phyloP scores from a whole-genome alignment of 1,140 invertebrate species.

The Batillaria attramentaria region DNA sequence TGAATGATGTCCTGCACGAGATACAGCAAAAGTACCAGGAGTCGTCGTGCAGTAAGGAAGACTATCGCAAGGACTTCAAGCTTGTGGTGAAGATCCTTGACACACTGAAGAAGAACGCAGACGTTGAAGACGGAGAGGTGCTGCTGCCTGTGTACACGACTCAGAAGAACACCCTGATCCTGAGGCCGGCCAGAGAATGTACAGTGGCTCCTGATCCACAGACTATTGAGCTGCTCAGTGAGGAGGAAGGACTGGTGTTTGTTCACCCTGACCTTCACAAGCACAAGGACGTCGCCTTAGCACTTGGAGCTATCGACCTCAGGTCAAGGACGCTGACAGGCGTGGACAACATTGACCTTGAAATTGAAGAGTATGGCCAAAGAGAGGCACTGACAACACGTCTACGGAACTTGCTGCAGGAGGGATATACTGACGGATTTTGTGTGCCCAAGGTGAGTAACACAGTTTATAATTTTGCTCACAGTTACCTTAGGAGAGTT shows the following conservation, averaged over 20 bases:
- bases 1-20: slow-evolving; percentile 26
- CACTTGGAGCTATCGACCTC: slow-evolving; percentile 55
- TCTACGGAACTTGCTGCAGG: slow-evolving; percentile 48
- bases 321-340: slow-evolving; percentile 43
- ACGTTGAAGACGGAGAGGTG: slow-evolving; percentile 1
- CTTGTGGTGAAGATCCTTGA: slow-evolving; percentile 21
- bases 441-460: slow-evolving; percentile 57
- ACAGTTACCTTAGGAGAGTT: too few species aligned
- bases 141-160: slow-evolving; percentile 38
- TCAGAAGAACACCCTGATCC: slow-evolving; percentile 23
- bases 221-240: slow-evolving; percentile 19
- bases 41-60: neutral
- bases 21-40: slow-evolving; percentile 28
- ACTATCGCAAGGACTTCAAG: slow-evolving; percentile 3
- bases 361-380: slow-evolving; percentile 51
- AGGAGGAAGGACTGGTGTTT: slow-evolving; percentile 48
- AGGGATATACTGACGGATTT: slow-evolving; percentile 57
- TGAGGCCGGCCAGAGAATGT: slow-evolving; percentile 43
- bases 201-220: slow-evolving; percentile 21
- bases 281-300: slow-evolving; percentile 44
- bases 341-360: slow-evolving; percentile 47
- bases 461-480: too few species aligned
- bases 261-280: slow-evolving; percentile 53
- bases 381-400: slow-evolving; percentile 57
- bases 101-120: slow-evolving; percentile 7